Evolutionary conservation across 2,113 vertebrate genomes (phyloP).

Genomic region (Laterallus jamaicensis): DNA sequence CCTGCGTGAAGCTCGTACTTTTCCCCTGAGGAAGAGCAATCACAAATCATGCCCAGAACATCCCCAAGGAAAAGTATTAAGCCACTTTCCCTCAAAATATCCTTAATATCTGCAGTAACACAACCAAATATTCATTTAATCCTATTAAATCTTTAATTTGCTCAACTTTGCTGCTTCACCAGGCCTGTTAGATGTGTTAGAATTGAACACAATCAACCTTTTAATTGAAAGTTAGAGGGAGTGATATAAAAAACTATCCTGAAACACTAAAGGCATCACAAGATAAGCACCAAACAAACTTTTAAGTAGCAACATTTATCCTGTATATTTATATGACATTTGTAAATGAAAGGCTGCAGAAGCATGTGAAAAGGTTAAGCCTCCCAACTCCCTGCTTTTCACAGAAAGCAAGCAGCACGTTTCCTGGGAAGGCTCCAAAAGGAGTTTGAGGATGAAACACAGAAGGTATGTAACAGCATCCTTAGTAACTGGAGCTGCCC

Average conservation of each 20-base stretch:
- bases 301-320: background rate
- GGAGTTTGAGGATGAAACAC: background rate
- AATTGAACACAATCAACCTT: background rate
- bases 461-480: background rate
- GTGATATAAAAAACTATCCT: background rate
- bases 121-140: background rate
- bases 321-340: background rate
- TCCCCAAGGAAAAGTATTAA: background rate
- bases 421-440: background rate
- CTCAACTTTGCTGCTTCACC: background rate
- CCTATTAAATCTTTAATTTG: background rate
- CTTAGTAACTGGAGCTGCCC: background rate
- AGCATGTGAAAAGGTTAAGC: background rate
- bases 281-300: background rate
- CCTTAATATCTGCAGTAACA: background rate
- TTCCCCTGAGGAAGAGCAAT: slow-evolving; percentile 79
- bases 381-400: background rate
- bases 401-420: background rate
- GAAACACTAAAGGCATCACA: background rate
- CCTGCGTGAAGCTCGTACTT: slow-evolving; percentile 97
- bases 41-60: background rate
- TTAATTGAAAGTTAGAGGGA: background rate
- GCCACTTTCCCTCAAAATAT: background rate
- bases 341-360: background rate
- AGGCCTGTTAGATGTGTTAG: background rate